Base-by-base conservation (phyloP, 1,140 invertebrate genomes). In the Meloidogyne hapla region DNA sequence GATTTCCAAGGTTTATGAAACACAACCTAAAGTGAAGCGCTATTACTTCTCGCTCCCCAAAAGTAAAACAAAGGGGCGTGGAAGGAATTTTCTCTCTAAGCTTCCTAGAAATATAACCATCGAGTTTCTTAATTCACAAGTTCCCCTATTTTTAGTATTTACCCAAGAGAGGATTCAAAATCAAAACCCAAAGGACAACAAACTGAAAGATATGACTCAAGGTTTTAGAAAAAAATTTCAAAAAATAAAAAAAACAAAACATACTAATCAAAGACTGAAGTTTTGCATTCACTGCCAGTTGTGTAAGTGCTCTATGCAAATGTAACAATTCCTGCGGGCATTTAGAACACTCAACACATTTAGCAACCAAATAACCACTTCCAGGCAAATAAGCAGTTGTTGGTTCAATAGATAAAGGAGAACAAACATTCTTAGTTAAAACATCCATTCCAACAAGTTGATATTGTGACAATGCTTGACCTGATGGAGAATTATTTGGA, bases 311-410 rank as follows among this genome's bases (percentile, higher is more conserved):
- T 42, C 70, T 62, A 23, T 81, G 78, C 4, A 81, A 25, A 62
- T 33, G 12, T 15, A 77, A 28, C 70, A 81, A 61, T 65, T 83
- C 66, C 25, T 80, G 67, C 23, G 80, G 78, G 25, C 80, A 81
- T 64, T 75, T 72, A 26, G 78, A 79, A 56, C 80, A 81, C n/a
- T 83, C 82, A 13, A 81, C 80, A 45, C 80, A 81, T 9, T 69
- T 56, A 33, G 80, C 84, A 2, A 81, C 71, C 42, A 80, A 38
- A n/a, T 67, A 78, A 61, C 76, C 66, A 33, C 56, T 56, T 62
- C 40, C 74, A 62, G 15, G 62, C 65, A 48, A 25, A 26, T 26
- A 74, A 15, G 62, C 23, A 13, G 21, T 33, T 26, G 38, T 26
- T 56, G 63, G 33, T 61, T 45, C 26, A 28, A 18, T 28, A 33